Evolutionary conservation across 2,113 vertebrate species (phyloP).

Genomic region (Cercocebus atys): DNA sequence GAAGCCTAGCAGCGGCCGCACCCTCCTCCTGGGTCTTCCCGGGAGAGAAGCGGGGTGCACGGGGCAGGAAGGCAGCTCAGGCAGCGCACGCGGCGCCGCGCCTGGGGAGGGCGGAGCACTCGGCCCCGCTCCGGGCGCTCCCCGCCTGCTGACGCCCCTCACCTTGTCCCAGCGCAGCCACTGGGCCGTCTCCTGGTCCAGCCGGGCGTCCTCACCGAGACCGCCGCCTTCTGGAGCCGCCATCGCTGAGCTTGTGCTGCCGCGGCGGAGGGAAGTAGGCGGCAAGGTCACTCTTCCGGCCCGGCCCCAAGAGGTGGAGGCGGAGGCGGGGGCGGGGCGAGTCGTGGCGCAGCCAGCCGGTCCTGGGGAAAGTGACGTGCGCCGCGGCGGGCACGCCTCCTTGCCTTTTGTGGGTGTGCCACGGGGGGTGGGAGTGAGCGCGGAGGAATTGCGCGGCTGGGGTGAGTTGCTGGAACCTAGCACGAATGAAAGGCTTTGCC

Average conservation of each 20-base stretch:
- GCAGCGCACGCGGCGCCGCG: not conserved
- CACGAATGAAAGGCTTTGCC: fast-evolving
- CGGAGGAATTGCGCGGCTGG: fast-evolving
- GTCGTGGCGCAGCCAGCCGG: fast-evolving
- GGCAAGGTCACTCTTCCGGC: not conserved
- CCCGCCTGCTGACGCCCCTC: not conserved
- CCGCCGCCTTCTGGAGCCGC: conserved; percentile 66
- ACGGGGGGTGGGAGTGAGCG: fast-evolving
- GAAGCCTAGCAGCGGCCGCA: not conserved
- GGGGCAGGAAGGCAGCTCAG: not conserved
- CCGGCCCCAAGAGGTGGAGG: not conserved
- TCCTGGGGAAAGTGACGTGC: fast-evolving
- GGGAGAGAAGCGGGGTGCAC: no score
- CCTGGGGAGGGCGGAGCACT: fast-evolving
- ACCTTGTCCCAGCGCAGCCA: conserved; percentile 94
- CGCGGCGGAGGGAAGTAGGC: fast-evolving
- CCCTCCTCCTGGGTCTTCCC: not conserved
- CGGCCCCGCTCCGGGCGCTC: not conserved
- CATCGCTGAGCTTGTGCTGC: fast-evolving
- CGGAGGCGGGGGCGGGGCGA: not conserved
- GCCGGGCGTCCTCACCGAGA: conserved; percentile 45
- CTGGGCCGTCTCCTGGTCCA: conserved; percentile 83
- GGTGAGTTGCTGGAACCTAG: not conserved
- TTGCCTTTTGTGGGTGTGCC: not conserved
- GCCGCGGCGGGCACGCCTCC: fast-evolving